Conservation (phyloP, 2,113 vertebrate species). For the Neoarius graeffei region DNA sequence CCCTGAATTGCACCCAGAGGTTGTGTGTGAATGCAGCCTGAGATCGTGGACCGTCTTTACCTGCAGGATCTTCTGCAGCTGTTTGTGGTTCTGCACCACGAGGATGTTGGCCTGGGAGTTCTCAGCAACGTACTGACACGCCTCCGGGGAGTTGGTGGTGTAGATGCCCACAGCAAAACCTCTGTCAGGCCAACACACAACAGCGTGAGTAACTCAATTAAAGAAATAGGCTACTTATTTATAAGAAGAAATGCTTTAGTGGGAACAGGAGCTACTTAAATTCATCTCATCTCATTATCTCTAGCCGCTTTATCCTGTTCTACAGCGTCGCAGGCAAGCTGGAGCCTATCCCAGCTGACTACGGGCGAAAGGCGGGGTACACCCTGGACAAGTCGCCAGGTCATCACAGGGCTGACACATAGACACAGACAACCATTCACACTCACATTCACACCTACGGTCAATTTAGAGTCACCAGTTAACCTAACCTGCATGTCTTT, state of each 20-base stretch:
- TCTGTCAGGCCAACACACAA: conserved; percentile 62
- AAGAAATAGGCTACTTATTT: background rate
- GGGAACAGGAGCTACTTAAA: background rate
- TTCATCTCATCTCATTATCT: too few species aligned
- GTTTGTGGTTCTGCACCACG: conserved; percentile 87
- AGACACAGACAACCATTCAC: too few species aligned
- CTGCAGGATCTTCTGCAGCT: conserved; percentile 89
- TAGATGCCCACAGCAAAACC: conserved; percentile 93
- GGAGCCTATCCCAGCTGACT: too few species aligned
- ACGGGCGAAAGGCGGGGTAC: too few species aligned
- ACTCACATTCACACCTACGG: too few species aligned
- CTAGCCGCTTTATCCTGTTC: too few species aligned
- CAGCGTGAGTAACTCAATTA: background rate
- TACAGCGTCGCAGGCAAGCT: too few species aligned
- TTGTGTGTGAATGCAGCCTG: too few species aligned
- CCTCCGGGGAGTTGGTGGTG: conserved; percentile 87
- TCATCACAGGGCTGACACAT: too few species aligned
- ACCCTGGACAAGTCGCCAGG: too few species aligned
- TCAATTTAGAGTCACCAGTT: too few species aligned
- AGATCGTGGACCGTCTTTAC: conserved; percentile 65
- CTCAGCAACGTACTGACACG: conserved; percentile 83
- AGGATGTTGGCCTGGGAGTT: conserved; percentile 82
- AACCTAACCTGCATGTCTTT: too few species aligned
- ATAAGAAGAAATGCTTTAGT: background rate
- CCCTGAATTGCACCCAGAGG: background rate